Evolutionary conservation across 2,113 vertebrate species (phyloP).

Genomic region (Neopipo cinnamomea): DNA sequence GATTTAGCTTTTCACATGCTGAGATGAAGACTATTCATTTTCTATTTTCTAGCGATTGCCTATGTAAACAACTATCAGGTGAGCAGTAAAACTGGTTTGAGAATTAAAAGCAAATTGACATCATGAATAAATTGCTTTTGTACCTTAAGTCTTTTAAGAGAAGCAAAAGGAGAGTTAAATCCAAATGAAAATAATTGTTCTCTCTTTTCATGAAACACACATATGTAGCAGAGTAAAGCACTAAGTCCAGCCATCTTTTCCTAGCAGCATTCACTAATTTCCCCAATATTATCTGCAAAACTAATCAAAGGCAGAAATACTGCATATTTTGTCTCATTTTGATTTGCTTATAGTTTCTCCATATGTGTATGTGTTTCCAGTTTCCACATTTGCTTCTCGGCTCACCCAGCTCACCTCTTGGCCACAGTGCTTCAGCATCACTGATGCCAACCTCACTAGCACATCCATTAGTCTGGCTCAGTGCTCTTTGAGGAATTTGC

Average conservation of each 20-base stretch:
- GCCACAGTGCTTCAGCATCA: accelerated
- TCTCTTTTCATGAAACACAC: background rate
- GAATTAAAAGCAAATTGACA: background rate
- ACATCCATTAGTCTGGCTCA: background rate
- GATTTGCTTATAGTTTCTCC: background rate
- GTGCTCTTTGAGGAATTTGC: background rate
- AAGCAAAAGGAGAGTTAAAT: background rate
- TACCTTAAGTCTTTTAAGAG: background rate
- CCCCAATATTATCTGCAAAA: background rate
- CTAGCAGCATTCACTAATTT: background rate
- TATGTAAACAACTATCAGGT: background rate
- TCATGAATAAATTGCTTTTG: background rate
- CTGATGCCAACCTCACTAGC: accelerated
- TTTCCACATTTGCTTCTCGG: background rate
- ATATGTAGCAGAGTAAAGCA: accelerated
- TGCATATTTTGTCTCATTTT: background rate
- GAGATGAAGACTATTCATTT: slow-evolving; percentile 8
- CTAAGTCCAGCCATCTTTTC: background rate
- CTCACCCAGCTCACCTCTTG: background rate
- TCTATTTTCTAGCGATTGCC: slow-evolving; percentile 21
- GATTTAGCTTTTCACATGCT: background rate
- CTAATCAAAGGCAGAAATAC: background rate
- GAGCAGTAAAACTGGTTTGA: background rate
- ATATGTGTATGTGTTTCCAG: background rate
- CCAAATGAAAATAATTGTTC: background rate